These are phyloP conservation scores for Charadrius vociferus DNA, from an alignment of 2,113 vertebrate genomes.

Conservation along the genomic window DNA sequence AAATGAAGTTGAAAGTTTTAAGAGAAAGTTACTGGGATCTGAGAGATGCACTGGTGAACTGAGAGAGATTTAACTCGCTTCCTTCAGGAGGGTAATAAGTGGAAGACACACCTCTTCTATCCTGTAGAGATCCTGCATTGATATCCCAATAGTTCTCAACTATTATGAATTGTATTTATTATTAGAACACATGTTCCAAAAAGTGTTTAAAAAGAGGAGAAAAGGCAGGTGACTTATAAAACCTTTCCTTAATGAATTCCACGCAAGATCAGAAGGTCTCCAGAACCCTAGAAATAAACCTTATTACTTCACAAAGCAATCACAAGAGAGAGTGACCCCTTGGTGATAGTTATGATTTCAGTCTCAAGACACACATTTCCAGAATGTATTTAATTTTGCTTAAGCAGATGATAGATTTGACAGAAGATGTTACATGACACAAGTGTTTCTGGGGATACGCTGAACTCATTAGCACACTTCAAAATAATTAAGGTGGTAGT, in stretches of 20 bases:
- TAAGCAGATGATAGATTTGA: not conserved
- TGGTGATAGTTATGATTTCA: not conserved
- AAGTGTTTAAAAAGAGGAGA: not conserved
- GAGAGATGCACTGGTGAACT: not conserved
- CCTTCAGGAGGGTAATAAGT: not conserved
- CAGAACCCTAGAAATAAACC: conserved; percentile 2
- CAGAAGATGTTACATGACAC: not conserved
- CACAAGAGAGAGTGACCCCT: not conserved
- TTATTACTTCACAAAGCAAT: not conserved
- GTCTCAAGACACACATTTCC: not conserved
- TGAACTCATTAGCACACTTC: not conserved
- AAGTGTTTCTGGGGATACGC: not conserved
- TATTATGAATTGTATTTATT: not conserved
- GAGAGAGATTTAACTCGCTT: not conserved
- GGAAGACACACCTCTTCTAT: not conserved
- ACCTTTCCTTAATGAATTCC: not conserved
- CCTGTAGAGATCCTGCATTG: not conserved
- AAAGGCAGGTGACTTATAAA: not conserved
- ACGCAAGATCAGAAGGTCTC: not conserved
- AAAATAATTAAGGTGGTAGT: not conserved
- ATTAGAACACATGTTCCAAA: not conserved
- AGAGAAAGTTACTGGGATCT: not conserved
- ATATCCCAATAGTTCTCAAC: not conserved
- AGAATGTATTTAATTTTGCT: not conserved
- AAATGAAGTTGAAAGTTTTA: not conserved